phyloP scores from a whole-genome alignment of 2,888 invertebrate genomes.

The Sclerodermus sp. region DNA sequence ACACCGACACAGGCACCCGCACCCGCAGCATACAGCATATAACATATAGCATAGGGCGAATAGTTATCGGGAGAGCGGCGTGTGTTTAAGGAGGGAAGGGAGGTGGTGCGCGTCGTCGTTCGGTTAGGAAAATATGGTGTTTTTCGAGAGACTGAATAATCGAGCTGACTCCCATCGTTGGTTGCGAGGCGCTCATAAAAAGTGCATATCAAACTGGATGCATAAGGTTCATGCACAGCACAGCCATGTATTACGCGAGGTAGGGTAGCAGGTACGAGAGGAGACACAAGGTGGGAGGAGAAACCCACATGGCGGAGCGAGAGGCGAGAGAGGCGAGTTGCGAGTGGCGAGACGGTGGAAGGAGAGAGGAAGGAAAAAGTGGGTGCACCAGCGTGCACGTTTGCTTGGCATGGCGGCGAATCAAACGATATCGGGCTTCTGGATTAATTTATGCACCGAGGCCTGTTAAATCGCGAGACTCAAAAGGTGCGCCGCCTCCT shows the following conservation, averaged over 20 bases:
- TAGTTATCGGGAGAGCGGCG: no score
- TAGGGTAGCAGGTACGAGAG: slow-evolving; percentile 26
- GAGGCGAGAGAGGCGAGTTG: slow-evolving; percentile 11
- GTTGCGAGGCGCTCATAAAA: slow-evolving; percentile 16
- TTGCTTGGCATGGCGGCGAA: slow-evolving; percentile 45
- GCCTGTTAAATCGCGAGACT: slow-evolving; percentile 56
- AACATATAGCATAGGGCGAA: no score
- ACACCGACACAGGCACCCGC: no score
- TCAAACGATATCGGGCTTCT: slow-evolving; percentile 57
- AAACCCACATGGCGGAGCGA: slow-evolving; percentile 9
- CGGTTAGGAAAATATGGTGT: no score
- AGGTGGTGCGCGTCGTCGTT: no score
- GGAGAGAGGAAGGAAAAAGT: background rate
- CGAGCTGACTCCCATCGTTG: no score
- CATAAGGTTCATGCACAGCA: slow-evolving; percentile 25
- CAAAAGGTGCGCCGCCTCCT: slow-evolving; percentile 50
- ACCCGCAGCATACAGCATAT: no score
- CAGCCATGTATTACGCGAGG: slow-evolving; percentile 26
- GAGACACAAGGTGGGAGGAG: slow-evolving; percentile 16
- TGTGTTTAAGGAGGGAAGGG: no score
- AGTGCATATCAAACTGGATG: slow-evolving; percentile 34
- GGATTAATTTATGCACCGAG: slow-evolving; percentile 57
- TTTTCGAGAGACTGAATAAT: no score
- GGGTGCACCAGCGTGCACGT: slow-evolving; percentile 2
- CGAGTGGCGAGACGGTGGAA: no score